phyloP scores from a whole-genome alignment of 2,888 invertebrate species.

The Octonoba sinensis region DNA sequence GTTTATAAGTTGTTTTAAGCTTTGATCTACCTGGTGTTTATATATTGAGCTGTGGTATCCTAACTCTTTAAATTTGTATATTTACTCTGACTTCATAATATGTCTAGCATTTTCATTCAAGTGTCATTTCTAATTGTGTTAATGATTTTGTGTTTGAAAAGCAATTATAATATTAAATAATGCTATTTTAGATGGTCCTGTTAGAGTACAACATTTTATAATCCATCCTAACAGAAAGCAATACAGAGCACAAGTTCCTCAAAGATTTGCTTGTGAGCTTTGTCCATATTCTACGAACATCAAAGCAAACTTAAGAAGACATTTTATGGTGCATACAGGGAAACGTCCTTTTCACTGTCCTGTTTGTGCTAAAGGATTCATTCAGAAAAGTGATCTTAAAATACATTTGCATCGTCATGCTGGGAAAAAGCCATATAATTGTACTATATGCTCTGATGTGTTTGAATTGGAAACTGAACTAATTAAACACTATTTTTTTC shows the following conservation, averaged over 20 bases:
- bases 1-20: too few relatives aligned
- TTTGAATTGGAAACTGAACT: conserved; percentile 13
- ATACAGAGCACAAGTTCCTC: background rate
- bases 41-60: too few relatives aligned
- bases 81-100: too few relatives aligned
- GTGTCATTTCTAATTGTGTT: too few relatives aligned
- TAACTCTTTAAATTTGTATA: too few relatives aligned
- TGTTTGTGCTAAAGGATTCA: conserved; percentile 28
- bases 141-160: too few relatives aligned
- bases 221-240: too few relatives aligned
- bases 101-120: too few relatives aligned
- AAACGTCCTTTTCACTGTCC: conserved; percentile 21
- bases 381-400: conserved; percentile 41
- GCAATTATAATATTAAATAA: too few relatives aligned
- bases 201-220: too few relatives aligned
- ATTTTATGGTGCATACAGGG: conserved; percentile 23
- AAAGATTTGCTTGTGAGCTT: conserved; percentile 18
- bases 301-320: conserved; percentile 20
- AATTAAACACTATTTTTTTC: conserved; percentile 4
- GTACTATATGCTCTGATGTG: conserved; percentile 17
- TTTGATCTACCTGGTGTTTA: too few relatives aligned
- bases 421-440: conserved; percentile 18
- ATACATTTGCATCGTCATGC: conserved; percentile 29
- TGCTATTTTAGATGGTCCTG: too few relatives aligned
- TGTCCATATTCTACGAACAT: conserved; percentile 23